Base-by-base conservation (phyloP, 1,140 invertebrate species). In the Trichonephila clavipes region DNA sequence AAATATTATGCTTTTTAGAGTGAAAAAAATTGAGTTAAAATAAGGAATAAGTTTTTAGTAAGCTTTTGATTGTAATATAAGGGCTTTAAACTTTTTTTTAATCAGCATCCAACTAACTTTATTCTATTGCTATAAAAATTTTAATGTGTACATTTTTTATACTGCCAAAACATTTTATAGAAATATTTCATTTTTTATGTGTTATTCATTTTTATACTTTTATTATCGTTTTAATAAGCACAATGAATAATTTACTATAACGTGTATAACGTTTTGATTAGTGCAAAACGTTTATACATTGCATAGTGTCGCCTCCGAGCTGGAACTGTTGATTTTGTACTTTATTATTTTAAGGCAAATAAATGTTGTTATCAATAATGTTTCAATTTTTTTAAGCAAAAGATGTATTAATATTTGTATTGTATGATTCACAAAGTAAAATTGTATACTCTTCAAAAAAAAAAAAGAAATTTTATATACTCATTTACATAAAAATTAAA, bases 91-190 rank as follows among this genome's bases (percentile, higher is more conserved):
- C 10, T 28, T 28, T 28, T 28, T 28, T 28, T 51, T 2, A 51
- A 5, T 51, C 10, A 51, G 10, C 2, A 51, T 51, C 10, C 0
- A 51, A 7, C 7, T 51, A 12, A 51, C 0, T 51, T 51, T 51
- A 51, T 51, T 51, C 10, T 51, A 51, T 51, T 12, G 0, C 10
- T 10, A 51, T 7, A 64, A 64, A 64, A 19, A 64, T 64, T 64
- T 19, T 77, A 40, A 40, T 34, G 34, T 40, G 16, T 19, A 6
- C 28, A 16, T 34, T 40, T 40, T n/a, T 58, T 58, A 83, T 19
- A 83, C 34, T 83, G 82, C 82, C 82, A 83, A 59, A 83, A 83
- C 16, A 77, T 34, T 14, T 34, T 40, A 40, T 77, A 34, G 6
- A 7, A 34, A 6, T 40, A 18, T 77, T 82, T 58, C 77, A 82